Evolutionary conservation across 35 echinoderm and acorn worm species (phyloP).

Genomic region (Chiridota heheva): DNA sequence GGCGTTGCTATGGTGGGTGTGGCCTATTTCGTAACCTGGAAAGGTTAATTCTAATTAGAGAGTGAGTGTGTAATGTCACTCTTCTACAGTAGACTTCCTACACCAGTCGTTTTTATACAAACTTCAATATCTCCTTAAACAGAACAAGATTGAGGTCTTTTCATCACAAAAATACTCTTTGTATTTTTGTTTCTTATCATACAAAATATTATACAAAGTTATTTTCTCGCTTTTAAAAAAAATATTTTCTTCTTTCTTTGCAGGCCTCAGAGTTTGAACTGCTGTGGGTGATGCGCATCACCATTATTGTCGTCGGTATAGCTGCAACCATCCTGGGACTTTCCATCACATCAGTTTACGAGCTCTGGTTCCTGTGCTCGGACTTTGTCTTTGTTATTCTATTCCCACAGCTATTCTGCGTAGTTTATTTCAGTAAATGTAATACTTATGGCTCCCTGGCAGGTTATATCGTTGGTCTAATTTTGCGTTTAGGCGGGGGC

Average conservation of each 20-base stretch:
- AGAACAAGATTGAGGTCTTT: too few relatives aligned
- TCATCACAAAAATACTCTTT: too few relatives aligned
- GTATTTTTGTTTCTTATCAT: too few relatives aligned
- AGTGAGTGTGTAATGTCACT: too few relatives aligned
- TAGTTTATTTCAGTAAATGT: slow-evolving; percentile 82
- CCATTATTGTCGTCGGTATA: slow-evolving; percentile 67
- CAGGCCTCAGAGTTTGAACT: slow-evolving; percentile 89
- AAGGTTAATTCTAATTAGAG: too few relatives aligned
- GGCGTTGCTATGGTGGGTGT: too few relatives aligned
- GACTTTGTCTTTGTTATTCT: slow-evolving; percentile 97
- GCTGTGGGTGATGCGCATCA: slow-evolving; percentile 84
- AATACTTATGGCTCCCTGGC: slow-evolving; percentile 89
- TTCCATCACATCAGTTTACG: slow-evolving; percentile 92
- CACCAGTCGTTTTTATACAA: too few relatives aligned
- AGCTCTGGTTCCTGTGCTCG: slow-evolving; percentile 94
- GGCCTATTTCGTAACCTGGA: too few relatives aligned
- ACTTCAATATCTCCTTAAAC: too few relatives aligned
- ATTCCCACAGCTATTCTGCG: slow-evolving; percentile 96
- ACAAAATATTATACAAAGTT: too few relatives aligned
- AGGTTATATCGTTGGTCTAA: slow-evolving; percentile 79
- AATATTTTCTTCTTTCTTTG: slow-evolving; percentile 14
- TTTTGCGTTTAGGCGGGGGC: slow-evolving; percentile 77
- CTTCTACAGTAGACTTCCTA: too few relatives aligned
- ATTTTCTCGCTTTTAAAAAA: too few relatives aligned
- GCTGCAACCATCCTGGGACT: slow-evolving; percentile 71